phyloP scores from a whole-genome alignment of 2,113 vertebrate species.

The Coracopsis vasa region DNA sequence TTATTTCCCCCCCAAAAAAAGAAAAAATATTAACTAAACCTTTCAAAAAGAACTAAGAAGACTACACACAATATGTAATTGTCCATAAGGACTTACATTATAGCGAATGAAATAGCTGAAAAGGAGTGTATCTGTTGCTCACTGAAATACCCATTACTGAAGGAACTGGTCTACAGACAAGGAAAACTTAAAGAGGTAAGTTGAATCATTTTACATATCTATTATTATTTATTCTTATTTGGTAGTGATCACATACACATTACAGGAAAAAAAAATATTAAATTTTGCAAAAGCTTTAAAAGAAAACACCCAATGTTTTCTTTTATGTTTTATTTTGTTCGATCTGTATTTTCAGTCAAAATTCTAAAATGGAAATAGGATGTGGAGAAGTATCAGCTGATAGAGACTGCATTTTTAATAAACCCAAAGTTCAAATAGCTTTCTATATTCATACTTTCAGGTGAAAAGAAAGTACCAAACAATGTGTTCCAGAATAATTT shows the following conservation, averaged over 20 bases:
- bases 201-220: not conserved
- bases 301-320: not conserved
- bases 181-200: not conserved
- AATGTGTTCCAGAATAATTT: not conserved
- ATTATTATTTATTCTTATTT: not conserved
- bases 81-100: not conserved
- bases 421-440: not conserved
- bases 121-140: not conserved
- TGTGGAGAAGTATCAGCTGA: not conserved
- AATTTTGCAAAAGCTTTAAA: not conserved
- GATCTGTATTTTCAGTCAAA: not conserved
- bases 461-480: not conserved
- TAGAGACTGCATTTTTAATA: not conserved
- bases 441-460: not conserved
- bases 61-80: not conserved
- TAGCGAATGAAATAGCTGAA: not conserved
- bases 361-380: not conserved
- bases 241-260: not conserved
- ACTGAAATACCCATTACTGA: not conserved
- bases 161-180: not conserved
- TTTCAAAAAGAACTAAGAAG: not conserved
- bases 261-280: not conserved
- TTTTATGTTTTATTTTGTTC: not conserved
- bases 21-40: not conserved
- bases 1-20: not conserved